Base-by-base conservation (phyloP, 1,140 invertebrate species). In the Cydia pomonella region DNA sequence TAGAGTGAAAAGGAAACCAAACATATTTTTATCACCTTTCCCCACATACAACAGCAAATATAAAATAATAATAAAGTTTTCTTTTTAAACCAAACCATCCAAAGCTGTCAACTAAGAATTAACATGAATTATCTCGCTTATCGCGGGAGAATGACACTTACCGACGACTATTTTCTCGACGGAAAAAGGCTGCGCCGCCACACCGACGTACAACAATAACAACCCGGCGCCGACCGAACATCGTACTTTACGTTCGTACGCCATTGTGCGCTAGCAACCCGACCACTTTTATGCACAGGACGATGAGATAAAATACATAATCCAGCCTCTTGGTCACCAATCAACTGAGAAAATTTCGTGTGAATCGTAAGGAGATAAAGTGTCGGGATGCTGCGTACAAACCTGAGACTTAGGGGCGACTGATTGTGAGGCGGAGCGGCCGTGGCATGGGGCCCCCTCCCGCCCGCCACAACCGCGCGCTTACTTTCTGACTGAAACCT, bases 381-480 rank as follows among this genome's bases (percentile, higher is more conserved):
- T 77, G 77, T 81, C 75, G 81, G 84, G 84, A 90, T 91, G 87
- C 85, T 90, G 88, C 84, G 88, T 82, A 79, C 88, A 86, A 91
- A 90, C 84, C 89, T 91, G 84, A 86, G 89, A 91, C 89, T 89
- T 88, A 85, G 83, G 84, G 86, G 84, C 88, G 83, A 91, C 89
- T 91, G 89, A 87, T 88, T 83, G 83, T 80, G 80, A 59, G 72
- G 72, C 64, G 64, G 64, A 71, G 76, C 79, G 80, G 79, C 62
- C 72, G 83, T 82, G 80, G 82, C 84, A 78, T 85, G 90, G 84
- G 85, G 78, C 75, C 69, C 83, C 79, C 47, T n/a, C 16, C 73
- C 81, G 82, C 82, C 80, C 81, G 66, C 75, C 75, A 50, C 79
- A 77, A 77, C 76, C 77, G 76, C 81, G 73, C 77, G 76, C 81